Evolutionary conservation across 2,888 invertebrate genomes (phyloP), one percentile per base, ranked within the genome.

Genomic region (Mythimna impura): DNA sequence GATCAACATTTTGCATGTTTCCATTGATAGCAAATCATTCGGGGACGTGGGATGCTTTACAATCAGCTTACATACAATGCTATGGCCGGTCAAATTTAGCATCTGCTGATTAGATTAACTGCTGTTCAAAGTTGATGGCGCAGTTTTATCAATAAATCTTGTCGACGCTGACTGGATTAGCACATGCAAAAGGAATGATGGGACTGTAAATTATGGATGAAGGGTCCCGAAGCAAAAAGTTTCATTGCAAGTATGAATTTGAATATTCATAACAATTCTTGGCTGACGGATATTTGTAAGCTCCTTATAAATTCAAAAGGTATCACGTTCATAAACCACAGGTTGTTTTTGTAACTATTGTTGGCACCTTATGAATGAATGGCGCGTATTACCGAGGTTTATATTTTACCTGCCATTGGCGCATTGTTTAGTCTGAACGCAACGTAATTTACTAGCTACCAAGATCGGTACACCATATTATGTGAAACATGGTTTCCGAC

Each of bases 331-430:
- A 78, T 66, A 72, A 79, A 64, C 72, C 75, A 47, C 75, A 69
- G 70, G 62, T 68, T 76, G 72, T 71, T 72, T 81, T 79, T 66
- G 73, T 72, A 63, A 62, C 73, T 81, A 85, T 85, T 85, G 81
- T 86, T 86, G 77, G 52, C 36, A 55, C 55, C 54, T 76, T 66
- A 73, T 80, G 76, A 80, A 86, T 86, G 84, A 87, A 78, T 81
- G 74, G 71, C 30, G 80, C 72, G 75, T 76, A 70, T 78, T 78
- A 81, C 72, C 60, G 64, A 68, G 57, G 52, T 76, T 72, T 86
- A 84, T 84, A 81, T 84, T 83, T 74, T 90, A 91, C 87, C 87
- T 90, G 89, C 82, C 76, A 70, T 78, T 78, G 72, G 62, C 22
- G 69, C 76, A 80, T 87, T 89, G 88, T 89, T 88, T 87, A 86